Base-by-base conservation (phyloP, 2,113 vertebrate genomes). In the Rhea americana region DNA sequence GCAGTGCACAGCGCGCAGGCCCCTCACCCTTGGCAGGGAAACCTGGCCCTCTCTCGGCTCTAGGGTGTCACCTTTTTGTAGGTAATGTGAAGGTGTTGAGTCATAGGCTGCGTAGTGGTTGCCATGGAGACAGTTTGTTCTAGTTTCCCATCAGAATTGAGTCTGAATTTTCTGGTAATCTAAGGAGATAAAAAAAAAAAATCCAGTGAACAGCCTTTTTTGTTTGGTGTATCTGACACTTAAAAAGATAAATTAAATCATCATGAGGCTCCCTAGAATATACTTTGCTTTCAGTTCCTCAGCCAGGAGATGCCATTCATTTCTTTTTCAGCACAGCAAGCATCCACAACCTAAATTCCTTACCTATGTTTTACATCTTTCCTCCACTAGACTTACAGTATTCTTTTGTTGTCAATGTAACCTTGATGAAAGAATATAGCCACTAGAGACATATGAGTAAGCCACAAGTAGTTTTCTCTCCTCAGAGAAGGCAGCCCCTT, bases 81-180 rank as follows among this genome's bases (percentile, higher is more conserved):
- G 59, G 98, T 99, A 72, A 99, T 97, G 92, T 98, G 98, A 91
- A 99, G 97, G 94, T 99, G 99, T 95, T 99, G 98, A 59, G 97
- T 98, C 97, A 99, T 97, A 41, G 98, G 97, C 95, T 99, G 98
- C n/a, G 97, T 98, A 93, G 98, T 98, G 93, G 98, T 99, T 93
- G 98, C 98, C 99, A 99, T 99, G 87, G 98, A 99, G 96, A 99
- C 98, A 0, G 98, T 99, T 98, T 99, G 99, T 96, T 99, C 99
- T 90, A 99, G 98, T 94, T 97, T 99, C 89, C 99, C 99, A 41
- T 99, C 99, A 0, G 98, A 96, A 88, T 96, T 98, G 88, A 99
- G 98, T 91, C 98, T 97, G 97, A 99, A 98, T 95, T 98, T 98
- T 93, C 99, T 97, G 77, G 97, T 98, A 86, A 99, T 98, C 99